Evolutionary conservation across 2,797 vertebrate species (phyloP), one percentile per base, ranked within the genome.

Genomic region (Acomys russatus): DNA sequence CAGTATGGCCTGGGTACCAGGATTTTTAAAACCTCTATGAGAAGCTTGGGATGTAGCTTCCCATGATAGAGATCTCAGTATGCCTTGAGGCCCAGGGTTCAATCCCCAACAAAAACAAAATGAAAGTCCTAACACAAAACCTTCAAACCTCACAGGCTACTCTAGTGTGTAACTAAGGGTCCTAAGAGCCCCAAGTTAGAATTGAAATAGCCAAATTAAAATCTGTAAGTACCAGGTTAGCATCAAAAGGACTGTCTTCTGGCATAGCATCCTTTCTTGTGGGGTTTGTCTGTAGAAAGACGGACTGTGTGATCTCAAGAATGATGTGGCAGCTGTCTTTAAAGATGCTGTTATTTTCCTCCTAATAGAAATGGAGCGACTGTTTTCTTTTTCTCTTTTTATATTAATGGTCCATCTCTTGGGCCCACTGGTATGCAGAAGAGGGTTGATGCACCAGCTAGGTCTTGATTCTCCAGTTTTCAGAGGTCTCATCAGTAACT

Each of bases 231-330:
- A 89, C 54, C 23, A 63, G 51, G 51, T 88, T 38, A 63, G 28
- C 61, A 28, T 22, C 49, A 33, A 77, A 66, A 82, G 56, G 54
- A 74, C 14, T 30, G 23, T 33, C 28, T 44, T 83, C 83, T 51
- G 49, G 71, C 33, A 1, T 2, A 25, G 64, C 22, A 14, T 14
- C 68, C 88, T 86, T 95, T 80, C 33, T 66, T 82, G 28, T 1
- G 71, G 20, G 20, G 59, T 90, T 88, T 79, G 93, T 92, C 23
- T 49, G 56, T 59, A 73, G 93, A 83, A 85, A 73, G 38, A 56
- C 11, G 51, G 86, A 28, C 3, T 49, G 44, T 38, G 44, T 89
- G 64, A 76, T 85, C 83, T 90, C 4, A 93, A 20, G 49, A 77
- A 23, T 80, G 20, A 88, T 6, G 54, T 28, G 54, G 44, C 66